Base-by-base conservation (phyloP, 1,140 invertebrate genomes). In the Zaprionus taronus region DNA sequence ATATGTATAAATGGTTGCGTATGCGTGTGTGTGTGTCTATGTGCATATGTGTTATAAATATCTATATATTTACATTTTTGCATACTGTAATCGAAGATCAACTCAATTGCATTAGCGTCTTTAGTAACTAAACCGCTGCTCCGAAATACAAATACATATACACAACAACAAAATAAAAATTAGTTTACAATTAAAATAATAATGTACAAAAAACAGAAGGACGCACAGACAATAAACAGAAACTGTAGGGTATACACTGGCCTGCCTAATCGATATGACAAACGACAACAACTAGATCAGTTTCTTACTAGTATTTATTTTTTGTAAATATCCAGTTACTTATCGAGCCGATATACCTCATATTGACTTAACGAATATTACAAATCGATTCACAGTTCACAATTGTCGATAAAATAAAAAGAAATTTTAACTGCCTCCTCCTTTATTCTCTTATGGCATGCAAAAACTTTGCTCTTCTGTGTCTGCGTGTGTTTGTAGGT, bases 51-150 rank as follows among this genome's bases (percentile, higher is more conserved):
- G 60, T 15, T 72, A 38, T 44, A 66, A 36, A 41, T 55, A 72
- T 61, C 47, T 64, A 69, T 49, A 28, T 72, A 72, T 75, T 75
- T 75, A 75, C 72, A 75, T 57, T 70, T 58, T 61, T 67, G 63
- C 69, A 77, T 66, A 72, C 56, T 44, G 58, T 63, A 63, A 74
- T 56, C 58, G 67, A 75, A 77, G 66, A 36, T 26, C 62, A 73
- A 78, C 22, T 64, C 47, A 64, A 78, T 62, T 77, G 56, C 57
- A 62, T 57, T 77, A 73, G 75, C 75, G 58, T 68, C 63, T 71
- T 72, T 80, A 80, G 78, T 77, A 77, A 80, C 78, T 80, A 73
- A 80, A 73, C 78, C 74, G 74, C 64, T 68, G 78, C 68, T 69
- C 77, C 55, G 4, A 56, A 64, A 63, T 41, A 74, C 63, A 69